Percentiles rank a stretch among this genome's conserved stretches.
These are phyloP conservation scores for Bibio marci DNA, from an alignment of 2,888 invertebrate genomes.

Conservation along the genomic window DNA sequence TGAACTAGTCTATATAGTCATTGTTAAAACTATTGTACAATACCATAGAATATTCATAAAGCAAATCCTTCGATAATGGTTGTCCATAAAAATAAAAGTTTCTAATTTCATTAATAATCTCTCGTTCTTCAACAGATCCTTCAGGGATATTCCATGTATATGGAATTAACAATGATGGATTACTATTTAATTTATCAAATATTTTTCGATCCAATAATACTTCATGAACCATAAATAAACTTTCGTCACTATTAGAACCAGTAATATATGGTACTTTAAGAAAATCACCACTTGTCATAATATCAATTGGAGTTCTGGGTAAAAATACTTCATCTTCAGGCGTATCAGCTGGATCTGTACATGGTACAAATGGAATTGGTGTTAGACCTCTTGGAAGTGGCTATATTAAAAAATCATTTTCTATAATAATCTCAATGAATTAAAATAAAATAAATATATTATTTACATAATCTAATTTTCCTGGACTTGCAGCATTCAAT, in stretches of 20 bases:
- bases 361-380: conserved; percentile 8
- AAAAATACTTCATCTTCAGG: conserved; percentile 6
- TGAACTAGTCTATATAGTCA: neutral
- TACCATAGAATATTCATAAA: conserved; percentile 5
- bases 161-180: conserved; percentile 6
- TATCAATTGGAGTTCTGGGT: conserved; percentile 5
- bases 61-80: neutral
- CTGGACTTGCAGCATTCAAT: conserved; percentile 2
- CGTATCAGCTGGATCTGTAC: conserved; percentile 5
- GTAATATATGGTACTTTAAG: conserved; percentile 10
- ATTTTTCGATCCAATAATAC: neutral
- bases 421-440: neutral
- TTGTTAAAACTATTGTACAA: neutral
- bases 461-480: neutral
- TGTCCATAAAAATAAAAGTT: conserved; percentile 8
- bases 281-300: conserved; percentile 7
- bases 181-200: conserved; percentile 2
- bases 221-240: conserved; percentile 6
- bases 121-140: neutral
- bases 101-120: conserved; percentile 5
- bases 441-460: neutral
- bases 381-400: conserved; percentile 7
- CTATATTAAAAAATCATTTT: neutral
- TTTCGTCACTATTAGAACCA: conserved; percentile 8
- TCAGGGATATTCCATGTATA: conserved; percentile 4